Evolutionary conservation across 2,888 invertebrate species (phyloP), one percentile per base, ranked within the genome.

Genomic region (Stegophylla sp.): DNA sequence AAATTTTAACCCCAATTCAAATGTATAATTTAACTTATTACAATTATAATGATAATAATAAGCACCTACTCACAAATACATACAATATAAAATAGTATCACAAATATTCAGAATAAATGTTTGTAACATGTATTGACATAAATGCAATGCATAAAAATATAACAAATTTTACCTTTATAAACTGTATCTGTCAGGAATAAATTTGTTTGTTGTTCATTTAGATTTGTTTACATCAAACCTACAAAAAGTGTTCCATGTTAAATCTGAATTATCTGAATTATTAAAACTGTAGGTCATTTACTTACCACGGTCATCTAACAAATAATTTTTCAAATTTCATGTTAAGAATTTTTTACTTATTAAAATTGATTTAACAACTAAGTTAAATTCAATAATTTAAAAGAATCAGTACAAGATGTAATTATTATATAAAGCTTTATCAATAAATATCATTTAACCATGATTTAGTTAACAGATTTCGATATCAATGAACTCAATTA

Each of bases 141-240:
- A n/a, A n/a, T n/a, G n/a, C n/a, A n/a, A n/a, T n/a, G n/a, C n/a
- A n/a, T n/a, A n/a, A n/a, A n/a, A 20, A 20, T 53, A 53, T 5
- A 1, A 9, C 10, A 23, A 7, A 66, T 53, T 53, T 66, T 66
- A 76, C 75, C 66, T 53, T 66, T 56, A 66, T 7, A 28, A 28
- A 76, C 7, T 28, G 43, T 41, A 76, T 28, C 43, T 66, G 53
- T 76, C 76, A 76, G 66, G 66, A 76, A 56, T 56, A 26, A 15
- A 56, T 76, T n/a, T 66, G 17, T n/a, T n/a, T 41, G 53, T 66
- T 66, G 43, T 66, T 26, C 76, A 67, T 76, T 56, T 66, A 43
- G n/a, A 56, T 12, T 51, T 48, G n/a, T 53, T 48, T 51, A 23
- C 48, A 23, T 51, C 9, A 63, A 51, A 17, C 20, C 74, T 75